A percentile compares a stretch with the other conserved stretches of the same genome.
Evolutionary conservation across 2,797 vertebrate species (phyloP).

Genomic region (Centroberyx gerrardi): DNA sequence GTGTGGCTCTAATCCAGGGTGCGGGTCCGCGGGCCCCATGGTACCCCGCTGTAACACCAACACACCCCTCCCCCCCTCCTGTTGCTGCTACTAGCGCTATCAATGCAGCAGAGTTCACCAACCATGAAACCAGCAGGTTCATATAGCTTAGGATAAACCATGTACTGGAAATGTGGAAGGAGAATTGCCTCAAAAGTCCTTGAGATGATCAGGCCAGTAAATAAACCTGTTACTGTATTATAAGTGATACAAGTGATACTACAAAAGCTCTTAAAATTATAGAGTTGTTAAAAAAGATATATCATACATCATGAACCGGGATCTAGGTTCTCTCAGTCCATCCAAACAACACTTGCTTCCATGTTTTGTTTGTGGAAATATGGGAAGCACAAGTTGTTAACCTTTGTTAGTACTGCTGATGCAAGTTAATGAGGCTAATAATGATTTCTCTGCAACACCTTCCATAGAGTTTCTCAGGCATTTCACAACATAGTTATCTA

Average conservation of each 20-base stretch:
- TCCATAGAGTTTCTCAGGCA: background rate
- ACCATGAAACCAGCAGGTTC: background rate
- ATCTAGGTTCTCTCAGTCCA: too few species aligned
- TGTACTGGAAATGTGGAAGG: background rate
- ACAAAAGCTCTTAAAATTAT: too few species aligned
- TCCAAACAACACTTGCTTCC: too few species aligned
- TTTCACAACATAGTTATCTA: background rate
- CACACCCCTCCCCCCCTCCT: background rate
- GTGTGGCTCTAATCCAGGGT: constrained; percentile 67
- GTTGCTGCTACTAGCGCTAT: background rate
- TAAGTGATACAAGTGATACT: too few species aligned
- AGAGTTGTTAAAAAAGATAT: too few species aligned
- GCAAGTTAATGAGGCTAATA: background rate
- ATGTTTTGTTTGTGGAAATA: too few species aligned
- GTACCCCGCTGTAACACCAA: constrained; percentile 18
- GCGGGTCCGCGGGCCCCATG: constrained; percentile 61
- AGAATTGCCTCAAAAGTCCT: background rate
- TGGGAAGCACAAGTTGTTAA: too few species aligned
- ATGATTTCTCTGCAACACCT: background rate
- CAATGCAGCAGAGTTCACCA: background rate
- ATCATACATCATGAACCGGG: too few species aligned
- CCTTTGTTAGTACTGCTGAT: background rate
- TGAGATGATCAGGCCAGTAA: too few species aligned
- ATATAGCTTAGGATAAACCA: background rate
- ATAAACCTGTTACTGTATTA: too few species aligned